Conservation (phyloP, 2,888 invertebrate species). For the Lordiphosa andalusiaca region DNA sequence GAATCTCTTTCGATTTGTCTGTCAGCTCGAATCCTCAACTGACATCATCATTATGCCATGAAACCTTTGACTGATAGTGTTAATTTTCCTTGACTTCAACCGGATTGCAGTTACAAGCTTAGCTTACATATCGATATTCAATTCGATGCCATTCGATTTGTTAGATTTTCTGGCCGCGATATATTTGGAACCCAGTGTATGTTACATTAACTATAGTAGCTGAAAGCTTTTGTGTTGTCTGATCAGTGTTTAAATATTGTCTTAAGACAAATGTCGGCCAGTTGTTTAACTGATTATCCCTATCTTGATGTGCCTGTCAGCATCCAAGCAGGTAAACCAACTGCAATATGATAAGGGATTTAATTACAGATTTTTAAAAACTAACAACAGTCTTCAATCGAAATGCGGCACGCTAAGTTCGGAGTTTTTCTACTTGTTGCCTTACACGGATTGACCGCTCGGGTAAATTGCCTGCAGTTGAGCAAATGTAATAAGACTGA, state of each 20-base stretch:
- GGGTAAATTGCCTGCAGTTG: conserved; percentile 34
- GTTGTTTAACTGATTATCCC: conserved; percentile 50
- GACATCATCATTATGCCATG: too few species aligned
- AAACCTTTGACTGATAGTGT: too few species aligned
- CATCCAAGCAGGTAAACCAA: conserved; percentile 18
- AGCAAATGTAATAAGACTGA: conserved; percentile 51
- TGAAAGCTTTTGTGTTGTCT: conserved; percentile 9
- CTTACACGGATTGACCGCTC: conserved; percentile 7
- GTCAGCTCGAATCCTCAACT: too few species aligned
- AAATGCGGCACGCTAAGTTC: conserved; percentile 36
- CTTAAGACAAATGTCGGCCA: conserved; percentile 24
- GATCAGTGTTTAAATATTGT: conserved; percentile 48
- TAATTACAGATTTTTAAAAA: conserved; percentile 17
- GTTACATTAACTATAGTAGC: conserved; percentile 26
- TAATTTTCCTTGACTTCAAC: too few species aligned
- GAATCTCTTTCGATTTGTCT: too few species aligned
- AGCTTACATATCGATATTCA: too few species aligned
- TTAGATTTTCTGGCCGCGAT: neutral
- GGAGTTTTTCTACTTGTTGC: conserved; percentile 15
- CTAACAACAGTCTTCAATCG: conserved; percentile 34
- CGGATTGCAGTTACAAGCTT: too few species aligned
- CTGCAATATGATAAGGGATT: conserved; percentile 64
- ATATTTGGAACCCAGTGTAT: neutral
- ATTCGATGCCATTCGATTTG: too few species aligned
- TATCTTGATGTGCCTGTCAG: conserved; percentile 63